Base-by-base conservation (phyloP, 2,888 invertebrate genomes). In the Sesamia inferens region DNA sequence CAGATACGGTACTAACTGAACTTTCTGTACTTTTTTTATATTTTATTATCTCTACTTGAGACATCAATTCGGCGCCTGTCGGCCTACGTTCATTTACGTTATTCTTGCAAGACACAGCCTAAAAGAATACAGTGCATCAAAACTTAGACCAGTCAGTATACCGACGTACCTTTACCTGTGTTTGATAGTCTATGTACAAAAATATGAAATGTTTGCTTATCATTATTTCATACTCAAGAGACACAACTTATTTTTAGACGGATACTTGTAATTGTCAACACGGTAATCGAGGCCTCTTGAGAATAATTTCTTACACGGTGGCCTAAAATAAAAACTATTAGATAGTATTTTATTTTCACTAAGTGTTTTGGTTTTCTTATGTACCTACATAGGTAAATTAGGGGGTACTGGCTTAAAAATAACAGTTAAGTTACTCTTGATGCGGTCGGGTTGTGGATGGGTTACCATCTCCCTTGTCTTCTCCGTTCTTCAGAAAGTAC, bases 191-290 rank as follows among this genome's bases (percentile, higher is more conserved):
- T 85, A 68, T 73, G 64, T 61, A 64, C 47, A 65, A 79, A 78
- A 82, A 83, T 85, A 84, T 84, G 22, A 79, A 77, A 74, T 87
- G 78, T 87, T 87, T 87, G 76, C 76, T 85, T 87, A 88, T 88
- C 88, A 87, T 87, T 87, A 87, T 82, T 87, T 83, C 54, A 63
- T 75, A 77, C 66, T 42, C 55, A 70, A 58, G 73, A 66, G 71
- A 77, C 79, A 64, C n/a, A 66, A 76, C 67, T 76, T 86, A 81
- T 86, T 84, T 80, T 80, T 79, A 77, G 82, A 79, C 55, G 44
- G 73, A 47, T 67, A 76, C 84, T 86, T 83, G 81, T 81, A 79
- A 84, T 80, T 85, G 86, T 85, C 87, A 86, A 85, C 76, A 82
- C 65, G 74, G 83, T 87, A 86, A 86, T 84, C 48, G 86, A 85